Evolutionary conservation across 2,113 vertebrate species (phyloP).

Genomic region (Phocoena sinus): DNA sequence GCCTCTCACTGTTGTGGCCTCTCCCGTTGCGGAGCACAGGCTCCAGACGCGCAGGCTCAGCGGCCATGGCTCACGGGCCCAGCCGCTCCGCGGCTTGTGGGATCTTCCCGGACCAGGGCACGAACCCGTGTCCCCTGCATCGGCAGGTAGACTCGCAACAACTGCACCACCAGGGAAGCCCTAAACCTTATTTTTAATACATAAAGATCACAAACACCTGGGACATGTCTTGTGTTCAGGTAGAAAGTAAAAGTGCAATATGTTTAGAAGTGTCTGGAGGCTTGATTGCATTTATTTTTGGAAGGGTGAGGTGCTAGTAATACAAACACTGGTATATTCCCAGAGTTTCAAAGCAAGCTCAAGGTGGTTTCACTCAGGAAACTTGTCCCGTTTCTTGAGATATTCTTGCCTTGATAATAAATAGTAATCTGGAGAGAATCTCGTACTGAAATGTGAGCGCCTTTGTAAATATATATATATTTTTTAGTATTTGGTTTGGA

Average conservation of each 20-base stretch:
- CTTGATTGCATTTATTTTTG: background rate
- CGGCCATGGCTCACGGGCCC: too few relatives aligned
- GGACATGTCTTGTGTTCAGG: background rate
- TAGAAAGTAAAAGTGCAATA: background rate
- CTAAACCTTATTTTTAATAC: constrained; percentile 39
- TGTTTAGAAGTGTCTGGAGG: background rate
- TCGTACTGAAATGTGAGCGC: background rate
- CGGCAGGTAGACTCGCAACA: too few relatives aligned
- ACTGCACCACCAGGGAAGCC: too few relatives aligned
- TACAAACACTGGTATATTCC: background rate
- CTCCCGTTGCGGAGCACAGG: too few relatives aligned
- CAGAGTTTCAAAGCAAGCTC: background rate
- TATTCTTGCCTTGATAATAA: background rate
- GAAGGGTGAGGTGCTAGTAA: background rate
- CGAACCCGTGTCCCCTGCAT: too few relatives aligned
- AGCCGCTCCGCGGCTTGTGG: rapidly evolving
- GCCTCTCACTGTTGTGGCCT: too few relatives aligned
- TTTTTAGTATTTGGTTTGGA: background rate
- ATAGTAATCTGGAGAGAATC: background rate
- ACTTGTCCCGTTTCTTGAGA: background rate
- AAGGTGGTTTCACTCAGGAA: background rate
- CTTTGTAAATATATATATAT: background rate
- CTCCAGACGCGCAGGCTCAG: too few relatives aligned
- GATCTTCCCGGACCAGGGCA: too few relatives aligned
- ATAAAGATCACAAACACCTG: background rate